Percentiles rank a stretch among this genome's conserved stretches.
Conservation (phyloP, 2,797 vertebrate genomes). For the Trachops cirrhosus region DNA sequence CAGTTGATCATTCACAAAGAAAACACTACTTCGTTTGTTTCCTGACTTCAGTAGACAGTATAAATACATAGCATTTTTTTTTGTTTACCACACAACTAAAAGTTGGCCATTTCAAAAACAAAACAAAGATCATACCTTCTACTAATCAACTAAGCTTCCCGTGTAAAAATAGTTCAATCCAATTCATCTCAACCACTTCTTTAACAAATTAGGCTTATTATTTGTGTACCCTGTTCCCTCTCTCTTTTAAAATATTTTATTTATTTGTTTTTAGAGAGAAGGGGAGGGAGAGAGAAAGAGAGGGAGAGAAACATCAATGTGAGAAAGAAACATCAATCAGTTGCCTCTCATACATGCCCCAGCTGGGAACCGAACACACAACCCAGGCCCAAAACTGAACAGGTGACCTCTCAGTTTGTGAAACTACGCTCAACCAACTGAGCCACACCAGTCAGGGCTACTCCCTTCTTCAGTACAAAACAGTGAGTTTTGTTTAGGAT, state of each 20-base stretch:
- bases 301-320: neutral
- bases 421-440: neutral
- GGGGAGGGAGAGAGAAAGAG: neutral
- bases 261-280: neutral
- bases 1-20: slow-evolving; percentile 62
- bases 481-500: neutral
- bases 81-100: neutral
- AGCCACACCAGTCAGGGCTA: neutral
- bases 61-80: slow-evolving; percentile 40
- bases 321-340: no score
- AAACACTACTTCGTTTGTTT: slow-evolving; percentile 32
- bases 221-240: neutral
- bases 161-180: neutral
- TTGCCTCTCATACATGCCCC: neutral
- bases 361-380: neutral
- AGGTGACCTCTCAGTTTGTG: neutral
- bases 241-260: neutral
- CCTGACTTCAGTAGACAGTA: slow-evolving; percentile 43
- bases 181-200: neutral
- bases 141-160: neutral
- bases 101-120: neutral
- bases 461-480: slow-evolving; percentile 16
- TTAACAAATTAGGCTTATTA: neutral
- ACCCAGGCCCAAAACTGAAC: neutral
- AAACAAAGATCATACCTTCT: slow-evolving; percentile 44